phyloP scores from a whole-genome alignment of 2,888 invertebrate genomes.

The Cistogaster globosa region DNA sequence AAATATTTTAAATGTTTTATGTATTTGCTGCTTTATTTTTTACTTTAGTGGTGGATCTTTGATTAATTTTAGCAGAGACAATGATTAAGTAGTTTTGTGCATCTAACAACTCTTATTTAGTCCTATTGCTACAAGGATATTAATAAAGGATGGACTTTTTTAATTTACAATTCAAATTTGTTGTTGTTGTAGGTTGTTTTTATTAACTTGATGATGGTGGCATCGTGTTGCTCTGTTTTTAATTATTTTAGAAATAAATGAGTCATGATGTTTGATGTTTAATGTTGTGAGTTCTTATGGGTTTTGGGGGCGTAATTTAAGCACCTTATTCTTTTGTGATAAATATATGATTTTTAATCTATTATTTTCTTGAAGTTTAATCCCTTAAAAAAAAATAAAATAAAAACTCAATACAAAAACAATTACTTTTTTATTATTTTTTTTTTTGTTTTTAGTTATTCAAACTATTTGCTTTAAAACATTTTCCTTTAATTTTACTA shows the following conservation, averaged over 20 bases:
- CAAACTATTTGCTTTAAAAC: too few relatives aligned
- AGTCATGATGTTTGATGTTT: constrained; percentile 71
- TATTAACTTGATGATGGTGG: constrained; percentile 15
- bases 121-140: constrained; percentile 19
- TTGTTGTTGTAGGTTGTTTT: background rate
- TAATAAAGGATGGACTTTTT: constrained; percentile 19
- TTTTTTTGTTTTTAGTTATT: too few relatives aligned
- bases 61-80: constrained; percentile 80
- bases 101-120: constrained; percentile 54
- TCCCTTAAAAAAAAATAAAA: too few relatives aligned
- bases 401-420: background rate
- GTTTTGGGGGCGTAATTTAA: constrained; percentile 29
- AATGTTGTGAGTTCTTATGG: background rate
- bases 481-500: too few relatives aligned
- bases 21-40: constrained; percentile 26
- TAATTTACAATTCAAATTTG: constrained; percentile 1
- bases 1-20: constrained; percentile 10
- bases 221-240: constrained; percentile 71
- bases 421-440: background rate
- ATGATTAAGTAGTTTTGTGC: constrained; percentile 80
- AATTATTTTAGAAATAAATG: constrained; percentile 73
- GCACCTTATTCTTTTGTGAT: constrained; percentile 21
- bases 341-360: constrained; percentile 42
- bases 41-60: constrained; percentile 73
- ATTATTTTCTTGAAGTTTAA: constrained; percentile 44